These are phyloP conservation scores for Aradophagus sp. DNA, from an alignment of 1,140 invertebrate species.

Conservation along the genomic window DNA sequence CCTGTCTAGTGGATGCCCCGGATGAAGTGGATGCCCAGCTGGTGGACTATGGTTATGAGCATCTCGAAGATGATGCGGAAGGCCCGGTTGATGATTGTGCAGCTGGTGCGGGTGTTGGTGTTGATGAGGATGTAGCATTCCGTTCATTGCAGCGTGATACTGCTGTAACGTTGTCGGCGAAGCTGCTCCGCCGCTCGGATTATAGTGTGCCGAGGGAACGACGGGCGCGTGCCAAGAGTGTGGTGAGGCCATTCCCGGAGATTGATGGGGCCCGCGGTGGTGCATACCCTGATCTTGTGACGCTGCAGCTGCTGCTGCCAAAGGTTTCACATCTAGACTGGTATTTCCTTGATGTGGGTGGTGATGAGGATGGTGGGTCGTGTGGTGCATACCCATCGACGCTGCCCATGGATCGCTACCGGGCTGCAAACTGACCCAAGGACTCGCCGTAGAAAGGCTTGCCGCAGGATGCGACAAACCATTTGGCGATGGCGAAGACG, in stretches of 20 bases:
- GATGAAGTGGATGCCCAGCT: constrained; percentile 79
- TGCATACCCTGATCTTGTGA: constrained; percentile 74
- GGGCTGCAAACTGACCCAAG: constrained; percentile 88
- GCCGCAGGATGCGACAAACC: constrained; percentile 80
- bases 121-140: constrained; percentile 82
- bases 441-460: constrained; percentile 79
- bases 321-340: constrained; percentile 82
- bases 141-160: constrained; percentile 87
- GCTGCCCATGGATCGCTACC: constrained; percentile 87
- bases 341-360: constrained; percentile 77
- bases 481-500: constrained; percentile 79
- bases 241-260: constrained; percentile 80
- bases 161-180: constrained; percentile 86
- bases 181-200: constrained; percentile 80
- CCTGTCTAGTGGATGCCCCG: constrained; percentile 79
- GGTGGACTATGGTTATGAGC: constrained; percentile 81
- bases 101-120: constrained; percentile 79
- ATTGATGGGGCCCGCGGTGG: constrained; percentile 72
- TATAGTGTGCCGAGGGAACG: constrained; percentile 87
- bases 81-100: constrained; percentile 81
- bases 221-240: constrained; percentile 91
- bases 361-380: constrained; percentile 79
- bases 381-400: constrained; percentile 77
- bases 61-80: constrained; percentile 81
- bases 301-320: constrained; percentile 74